These are phyloP conservation scores for Malthinus seriepunctatus DNA, from an alignment of 2,888 invertebrate genomes.

Conservation along the genomic window DNA sequence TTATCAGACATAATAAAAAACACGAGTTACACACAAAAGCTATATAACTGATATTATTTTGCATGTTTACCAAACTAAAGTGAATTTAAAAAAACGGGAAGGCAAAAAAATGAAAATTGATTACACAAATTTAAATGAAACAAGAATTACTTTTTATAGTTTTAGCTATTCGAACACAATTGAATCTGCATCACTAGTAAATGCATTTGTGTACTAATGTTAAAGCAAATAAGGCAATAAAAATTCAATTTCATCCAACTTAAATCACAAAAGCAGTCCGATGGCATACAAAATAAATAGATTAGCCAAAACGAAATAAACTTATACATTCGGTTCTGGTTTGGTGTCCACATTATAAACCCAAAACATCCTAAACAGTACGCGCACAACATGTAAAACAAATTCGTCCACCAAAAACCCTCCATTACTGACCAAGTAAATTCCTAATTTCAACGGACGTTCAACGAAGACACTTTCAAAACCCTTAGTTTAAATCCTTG, in stretches of 20 bases:
- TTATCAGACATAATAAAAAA: no score
- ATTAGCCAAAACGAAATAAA: conserved; percentile 12
- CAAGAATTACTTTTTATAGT: no score
- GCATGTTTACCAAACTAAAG: no score
- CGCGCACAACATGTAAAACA: conserved; percentile 25
- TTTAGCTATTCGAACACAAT: no score
- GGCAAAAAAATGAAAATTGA: no score
- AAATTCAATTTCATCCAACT: background rate
- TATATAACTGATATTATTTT: no score
- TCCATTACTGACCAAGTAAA: conserved; percentile 19
- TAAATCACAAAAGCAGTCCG: background rate
- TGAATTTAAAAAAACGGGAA: no score
- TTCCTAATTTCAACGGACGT: conserved; percentile 22
- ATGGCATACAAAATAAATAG: conserved; percentile 17
- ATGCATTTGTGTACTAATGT: no score
- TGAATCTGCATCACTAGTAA: no score
- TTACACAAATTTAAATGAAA: no score
- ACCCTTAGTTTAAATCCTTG: conserved; percentile 22
- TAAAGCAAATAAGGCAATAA: no score
- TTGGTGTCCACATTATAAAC: conserved; percentile 25
- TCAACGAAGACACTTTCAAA: conserved; percentile 21
- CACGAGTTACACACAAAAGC: no score
- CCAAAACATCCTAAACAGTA: conserved; percentile 23
- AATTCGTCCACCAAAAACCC: conserved; percentile 18
- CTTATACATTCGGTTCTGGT: conserved; percentile 17